Conservation (phyloP, 1,140 invertebrate species). For the Penaeus indicus region DNA sequence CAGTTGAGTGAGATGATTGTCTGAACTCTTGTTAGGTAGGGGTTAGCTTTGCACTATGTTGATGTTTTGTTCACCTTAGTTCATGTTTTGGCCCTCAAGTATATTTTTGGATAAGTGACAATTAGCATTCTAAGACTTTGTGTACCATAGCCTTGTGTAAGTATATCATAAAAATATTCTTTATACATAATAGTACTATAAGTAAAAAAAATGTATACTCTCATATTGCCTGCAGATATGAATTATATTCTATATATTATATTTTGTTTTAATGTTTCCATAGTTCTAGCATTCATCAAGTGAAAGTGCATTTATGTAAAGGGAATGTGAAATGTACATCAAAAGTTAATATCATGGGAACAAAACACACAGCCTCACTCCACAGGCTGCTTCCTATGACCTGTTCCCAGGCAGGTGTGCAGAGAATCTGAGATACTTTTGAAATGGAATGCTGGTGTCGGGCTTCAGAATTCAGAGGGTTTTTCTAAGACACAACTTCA, state of each 20-base stretch:
- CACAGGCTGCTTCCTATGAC: not conserved
- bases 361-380: too few species aligned
- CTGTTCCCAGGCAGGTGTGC: not conserved
- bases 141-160: constrained; percentile 61
- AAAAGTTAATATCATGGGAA: not conserved
- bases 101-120: constrained; percentile 63
- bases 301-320: constrained; percentile 52
- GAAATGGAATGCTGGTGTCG: not conserved
- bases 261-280: constrained; percentile 58
- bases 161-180: constrained; percentile 62
- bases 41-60: constrained; percentile 49
- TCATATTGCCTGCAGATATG: constrained; percentile 61
- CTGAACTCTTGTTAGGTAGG: constrained; percentile 42
- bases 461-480: not conserved
- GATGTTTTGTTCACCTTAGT: constrained; percentile 58
- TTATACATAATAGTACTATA: constrained; percentile 60
- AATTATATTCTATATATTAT: constrained; percentile 64
- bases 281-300: constrained; percentile 39
- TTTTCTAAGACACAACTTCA: not conserved
- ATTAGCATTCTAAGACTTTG: constrained; percentile 59
- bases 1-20: constrained; percentile 26
- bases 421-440: not conserved
- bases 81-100: constrained; percentile 61
- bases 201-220: constrained; percentile 59
- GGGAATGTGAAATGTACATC: not conserved